Base-by-base conservation (phyloP, 2,797 vertebrate genomes). In the Myioborus miniatus region DNA sequence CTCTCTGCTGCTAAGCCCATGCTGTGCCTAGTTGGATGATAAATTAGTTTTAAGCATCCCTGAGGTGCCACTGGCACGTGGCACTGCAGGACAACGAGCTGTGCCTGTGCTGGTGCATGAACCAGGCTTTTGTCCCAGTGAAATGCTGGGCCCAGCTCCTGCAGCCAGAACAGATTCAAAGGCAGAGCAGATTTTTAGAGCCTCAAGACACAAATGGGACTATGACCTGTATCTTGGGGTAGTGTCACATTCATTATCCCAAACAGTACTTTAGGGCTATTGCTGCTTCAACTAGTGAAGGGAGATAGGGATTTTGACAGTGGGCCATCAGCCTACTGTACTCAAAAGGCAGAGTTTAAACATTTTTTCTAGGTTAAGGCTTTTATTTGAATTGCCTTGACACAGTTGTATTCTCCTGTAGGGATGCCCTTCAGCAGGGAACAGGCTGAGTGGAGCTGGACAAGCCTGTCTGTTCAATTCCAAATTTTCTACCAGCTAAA, bases 31-130 rank as follows among this genome's bases (percentile, higher is more conserved):
- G 46, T 68, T 90, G 88, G 65, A 53, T 81, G 78, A 82, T 93
- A 92, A 94, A 93, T 95, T 59, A 87, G 81, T 79, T 94, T 76
- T 34, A 71, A 82, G 89, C 71, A 52, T 74, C 74, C 91, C 70
- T 0, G 13, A 65, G 43, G 81, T 46, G 44, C 63, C 2, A 3
- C 36, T 39, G 63, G 62, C 65, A 37, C 0, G 1, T 44, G 67
- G 36, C 1, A 1, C 64, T 6, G 55, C 55, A 27, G 74, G 70
- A 65, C 53, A 71, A 36, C 3, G 10, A 89, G 83, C 55, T 84
- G 63, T 3, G 4, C 1, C 1, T 53, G 65, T 14, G 11, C 74
- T 23, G 55, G n/a, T 29, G 29, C n/a, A 15, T 9, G 36, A 71
- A 41, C n/a, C 27, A n/a, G 60, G 30, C 50, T 68, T 36, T 78